phyloP scores from a whole-genome alignment of 2,888 invertebrate genomes.

The Lomographa bimaculata region DNA sequence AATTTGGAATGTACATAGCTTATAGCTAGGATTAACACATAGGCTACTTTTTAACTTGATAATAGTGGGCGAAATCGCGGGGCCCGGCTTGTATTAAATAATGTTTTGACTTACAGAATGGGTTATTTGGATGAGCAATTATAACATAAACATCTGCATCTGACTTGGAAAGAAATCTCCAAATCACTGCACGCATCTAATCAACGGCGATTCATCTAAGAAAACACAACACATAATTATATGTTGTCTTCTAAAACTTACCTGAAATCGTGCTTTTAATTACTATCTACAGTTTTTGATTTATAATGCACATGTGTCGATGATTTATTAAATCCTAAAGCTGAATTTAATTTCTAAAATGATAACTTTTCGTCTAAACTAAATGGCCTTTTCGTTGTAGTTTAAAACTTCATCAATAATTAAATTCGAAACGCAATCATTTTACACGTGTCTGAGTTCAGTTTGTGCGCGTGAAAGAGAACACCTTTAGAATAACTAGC shows the following conservation, averaged over 20 bases:
- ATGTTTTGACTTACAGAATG: slow-evolving; percentile 56
- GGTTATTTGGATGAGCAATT: slow-evolving; percentile 71
- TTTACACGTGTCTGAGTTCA: slow-evolving; percentile 44
- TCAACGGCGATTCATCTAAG: slow-evolving; percentile 79
- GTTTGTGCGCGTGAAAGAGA: slow-evolving; percentile 70
- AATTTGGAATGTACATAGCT: too few relatives aligned
- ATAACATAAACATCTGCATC: slow-evolving; percentile 76
- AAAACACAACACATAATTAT: slow-evolving; percentile 79
- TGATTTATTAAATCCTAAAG: slow-evolving; percentile 60
- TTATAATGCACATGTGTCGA: slow-evolving; percentile 67
- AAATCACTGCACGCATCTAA: slow-evolving; percentile 57
- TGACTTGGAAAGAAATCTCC: slow-evolving; percentile 54
- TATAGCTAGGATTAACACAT: too few relatives aligned
- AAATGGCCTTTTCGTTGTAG: slow-evolving; percentile 15
- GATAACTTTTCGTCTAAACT: slow-evolving; percentile 8
- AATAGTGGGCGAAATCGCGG: too few relatives aligned
- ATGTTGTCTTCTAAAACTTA: slow-evolving; percentile 68
- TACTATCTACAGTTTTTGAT: slow-evolving; percentile 68
- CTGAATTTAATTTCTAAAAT: slow-evolving; percentile 16
- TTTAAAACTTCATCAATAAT: slow-evolving; percentile 48
- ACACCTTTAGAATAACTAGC: slow-evolving; percentile 73
- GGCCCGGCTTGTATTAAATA: too few relatives aligned
- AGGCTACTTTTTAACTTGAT: too few relatives aligned
- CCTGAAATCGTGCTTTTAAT: slow-evolving; percentile 77
- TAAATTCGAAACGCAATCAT: slow-evolving; percentile 52